Percentiles rank a stretch among this genome's conserved stretches.
Conservation (phyloP, 1,140 invertebrate genomes). For the Laupala kohalensis region DNA sequence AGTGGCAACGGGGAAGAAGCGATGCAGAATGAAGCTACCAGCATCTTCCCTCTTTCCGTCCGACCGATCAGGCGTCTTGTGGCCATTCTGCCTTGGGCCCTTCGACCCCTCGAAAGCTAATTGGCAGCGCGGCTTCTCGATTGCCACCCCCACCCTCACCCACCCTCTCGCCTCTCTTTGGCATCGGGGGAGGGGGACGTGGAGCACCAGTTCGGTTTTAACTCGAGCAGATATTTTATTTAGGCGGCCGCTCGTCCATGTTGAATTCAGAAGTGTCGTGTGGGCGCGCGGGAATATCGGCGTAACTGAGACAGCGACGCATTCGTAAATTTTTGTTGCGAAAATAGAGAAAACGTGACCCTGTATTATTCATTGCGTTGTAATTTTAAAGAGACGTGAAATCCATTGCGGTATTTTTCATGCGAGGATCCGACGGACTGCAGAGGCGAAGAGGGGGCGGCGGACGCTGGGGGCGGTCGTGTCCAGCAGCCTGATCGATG, state of each 20-base stretch:
- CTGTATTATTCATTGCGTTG: background rate
- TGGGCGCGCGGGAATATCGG: background rate
- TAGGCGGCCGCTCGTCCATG: background rate
- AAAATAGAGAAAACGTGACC: background rate
- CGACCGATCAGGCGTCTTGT: no score
- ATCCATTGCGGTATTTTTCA: background rate
- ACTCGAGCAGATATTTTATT: background rate
- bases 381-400: background rate
- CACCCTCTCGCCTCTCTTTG: background rate
- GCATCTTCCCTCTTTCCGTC: no score
- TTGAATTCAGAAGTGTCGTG: background rate
- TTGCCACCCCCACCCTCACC: background rate
- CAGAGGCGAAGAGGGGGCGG: no score
- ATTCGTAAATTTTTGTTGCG: background rate
- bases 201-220: background rate
- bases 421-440: background rate
- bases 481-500: background rate
- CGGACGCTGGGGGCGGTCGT: background rate
- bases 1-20: no score
- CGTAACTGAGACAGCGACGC: background rate
- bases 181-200: background rate
- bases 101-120: background rate
- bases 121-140: background rate
- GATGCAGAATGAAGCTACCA: no score
- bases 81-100: no score